Base-by-base conservation (phyloP, 1,140 invertebrate genomes). In the Harpegnathos saltator region DNA sequence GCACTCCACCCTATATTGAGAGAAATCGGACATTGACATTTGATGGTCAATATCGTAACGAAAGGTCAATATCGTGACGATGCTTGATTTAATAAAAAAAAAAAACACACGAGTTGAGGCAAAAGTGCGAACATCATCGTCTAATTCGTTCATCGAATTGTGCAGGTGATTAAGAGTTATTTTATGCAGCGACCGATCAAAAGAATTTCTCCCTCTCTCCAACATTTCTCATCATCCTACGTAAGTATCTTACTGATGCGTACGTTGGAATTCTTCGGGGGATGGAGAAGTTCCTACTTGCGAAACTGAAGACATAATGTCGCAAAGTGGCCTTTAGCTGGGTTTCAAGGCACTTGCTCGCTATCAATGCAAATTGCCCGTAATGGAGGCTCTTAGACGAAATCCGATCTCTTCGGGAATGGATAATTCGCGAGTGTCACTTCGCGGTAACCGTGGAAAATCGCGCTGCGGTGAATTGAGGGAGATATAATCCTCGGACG, bases 321-420 rank as follows among this genome's bases (percentile, higher is more conserved):
- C 81, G 89, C 88, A 92, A 94, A 94, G 91, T 93, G 91, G 91
- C 89, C 91, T 84, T 92, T 92, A 91, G 85, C 88, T 91, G 82
- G 90, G 89, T 92, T 92, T 92, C 92, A 90, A 92, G 89, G 89
- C 85, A 86, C 86, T 91, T 89, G 75, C 85, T 91, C 84, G 85
- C 91, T 93, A 93, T 93, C 93, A 93, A 94, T 94, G 93, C 92
- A 94, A 94, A 93, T 94, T 93, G 92, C 87, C 89, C 87, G 90
- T 94, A 94, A 94, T 94, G 92, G 92, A 93, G 89, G 93, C 93
- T 93, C 91, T 93, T 93, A 93, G 90, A 90, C 82, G 92, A 92
- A 94, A 94, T 91, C 91, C 91, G 91, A 94, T 90, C 88, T 90
- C 86, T 85, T 85, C 84, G 87, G 56, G 89, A 90, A 90, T 89